Evolutionary conservation across 2,888 invertebrate species (phyloP).

Genomic region (Brachyptera risi): DNA sequence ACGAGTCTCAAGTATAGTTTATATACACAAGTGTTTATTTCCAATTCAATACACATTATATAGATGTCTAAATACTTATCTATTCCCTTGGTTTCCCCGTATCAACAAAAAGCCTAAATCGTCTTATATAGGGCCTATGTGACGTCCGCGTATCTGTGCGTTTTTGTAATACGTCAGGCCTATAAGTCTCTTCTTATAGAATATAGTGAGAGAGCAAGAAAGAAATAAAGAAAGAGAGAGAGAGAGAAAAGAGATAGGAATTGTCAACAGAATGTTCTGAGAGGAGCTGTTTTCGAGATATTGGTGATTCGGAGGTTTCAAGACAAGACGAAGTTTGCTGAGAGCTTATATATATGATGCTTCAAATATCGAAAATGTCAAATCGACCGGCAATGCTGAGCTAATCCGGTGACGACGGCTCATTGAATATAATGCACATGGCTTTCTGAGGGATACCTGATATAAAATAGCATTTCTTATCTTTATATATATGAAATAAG

Average conservation of each 20-base stretch:
- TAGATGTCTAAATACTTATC: slow-evolving; percentile 13
- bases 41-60: slow-evolving; percentile 2
- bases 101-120: slow-evolving; percentile 5
- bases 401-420: neutral
- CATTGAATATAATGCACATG: neutral
- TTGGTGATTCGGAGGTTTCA: slow-evolving; percentile 1
- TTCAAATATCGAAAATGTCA: slow-evolving; percentile 14
- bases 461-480: too few species aligned
- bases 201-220: too few species aligned
- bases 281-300: neutral
- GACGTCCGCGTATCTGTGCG: slow-evolving; percentile 10
- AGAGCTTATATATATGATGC: neutral
- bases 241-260: too few species aligned
- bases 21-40: neutral
- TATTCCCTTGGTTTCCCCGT: neutral
- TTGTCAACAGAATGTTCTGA: slow-evolving; percentile 1
- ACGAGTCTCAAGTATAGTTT: neutral
- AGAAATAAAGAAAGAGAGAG: too few species aligned
- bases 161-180: too few species aligned
- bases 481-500: too few species aligned
- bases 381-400: slow-evolving; percentile 13
- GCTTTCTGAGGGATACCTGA: too few species aligned
- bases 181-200: too few species aligned
- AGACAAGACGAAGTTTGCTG: neutral
- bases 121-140: neutral